These are phyloP conservation scores for Micrasema minimum DNA, from an alignment of 1,140 invertebrate species.

Conservation along the genomic window DNA sequence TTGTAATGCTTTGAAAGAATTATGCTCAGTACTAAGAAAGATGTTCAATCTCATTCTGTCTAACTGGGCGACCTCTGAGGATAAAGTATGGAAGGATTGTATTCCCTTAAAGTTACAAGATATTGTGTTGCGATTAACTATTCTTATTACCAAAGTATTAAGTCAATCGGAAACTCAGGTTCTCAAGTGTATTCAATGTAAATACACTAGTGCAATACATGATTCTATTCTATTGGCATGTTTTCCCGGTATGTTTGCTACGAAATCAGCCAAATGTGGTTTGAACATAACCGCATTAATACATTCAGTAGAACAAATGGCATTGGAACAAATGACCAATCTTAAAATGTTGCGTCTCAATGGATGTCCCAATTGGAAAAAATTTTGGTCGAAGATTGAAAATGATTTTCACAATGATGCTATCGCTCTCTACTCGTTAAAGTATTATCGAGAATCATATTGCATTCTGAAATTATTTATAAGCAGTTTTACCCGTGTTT, in stretches of 20 bases:
- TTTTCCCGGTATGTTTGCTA: constrained; percentile 28
- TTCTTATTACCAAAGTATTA: constrained; percentile 19
- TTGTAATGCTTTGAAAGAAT: constrained; percentile 22
- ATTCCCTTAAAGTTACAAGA: constrained; percentile 29
- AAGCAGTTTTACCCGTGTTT: constrained; percentile 12
- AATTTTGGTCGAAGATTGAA: constrained; percentile 40
- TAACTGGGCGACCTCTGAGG: constrained; percentile 2
- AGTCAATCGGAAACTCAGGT: constrained; percentile 24
- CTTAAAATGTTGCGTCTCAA: constrained; percentile 22
- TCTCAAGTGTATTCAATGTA: constrained; percentile 35
- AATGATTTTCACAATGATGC: constrained; percentile 43
- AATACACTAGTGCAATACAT: constrained; percentile 38
- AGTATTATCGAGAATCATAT: constrained; percentile 16
- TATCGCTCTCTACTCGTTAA: constrained; percentile 39
- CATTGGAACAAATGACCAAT: constrained; percentile 22
- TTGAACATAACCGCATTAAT: constrained; percentile 30
- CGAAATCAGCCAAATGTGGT: constrained; percentile 28
- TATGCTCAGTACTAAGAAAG: constrained; percentile 36
- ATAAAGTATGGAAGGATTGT: constrained; percentile 32
- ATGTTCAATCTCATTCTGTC: constrained; percentile 33
- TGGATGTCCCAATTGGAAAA: constrained; percentile 43
- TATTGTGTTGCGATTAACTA: constrained; percentile 10
- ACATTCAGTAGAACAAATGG: background rate
- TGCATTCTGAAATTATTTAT: constrained; percentile 33
- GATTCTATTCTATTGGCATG: constrained; percentile 30